phyloP scores from a whole-genome alignment of 2,797 vertebrate genomes.

The Amazonetta brasiliensis region DNA sequence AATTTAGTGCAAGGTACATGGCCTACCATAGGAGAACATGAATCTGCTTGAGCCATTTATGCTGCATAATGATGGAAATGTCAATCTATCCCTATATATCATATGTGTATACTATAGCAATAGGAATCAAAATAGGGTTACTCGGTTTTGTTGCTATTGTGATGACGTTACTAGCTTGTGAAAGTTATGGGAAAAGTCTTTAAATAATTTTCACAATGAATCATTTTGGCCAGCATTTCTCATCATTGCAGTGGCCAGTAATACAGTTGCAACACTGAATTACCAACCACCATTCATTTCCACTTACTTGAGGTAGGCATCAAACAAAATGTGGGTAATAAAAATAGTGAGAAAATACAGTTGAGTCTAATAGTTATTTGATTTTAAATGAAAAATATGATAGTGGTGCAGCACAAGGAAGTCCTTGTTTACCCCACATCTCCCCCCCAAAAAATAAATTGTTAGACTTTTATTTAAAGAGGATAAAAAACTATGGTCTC shows the following conservation, averaged over 20 bases:
- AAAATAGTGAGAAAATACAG: background rate
- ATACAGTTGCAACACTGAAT: background rate
- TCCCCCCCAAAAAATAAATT: background rate
- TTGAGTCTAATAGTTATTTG: background rate
- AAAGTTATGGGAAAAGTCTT: background rate
- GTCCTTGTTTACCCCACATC: background rate
- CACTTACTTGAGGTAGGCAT: background rate
- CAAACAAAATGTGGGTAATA: background rate
- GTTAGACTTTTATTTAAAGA: background rate
- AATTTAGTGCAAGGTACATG: background rate
- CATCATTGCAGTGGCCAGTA: background rate
- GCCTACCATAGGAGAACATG: background rate
- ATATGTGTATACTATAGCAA: background rate
- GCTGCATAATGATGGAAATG: background rate
- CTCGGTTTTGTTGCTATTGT: slow-evolving; percentile 20
- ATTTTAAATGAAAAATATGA: background rate
- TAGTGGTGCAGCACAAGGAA: background rate
- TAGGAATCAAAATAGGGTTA: slow-evolving; percentile 10
- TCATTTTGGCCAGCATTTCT: slow-evolving; percentile 15
- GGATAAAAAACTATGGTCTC: background rate
- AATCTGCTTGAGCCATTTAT: background rate
- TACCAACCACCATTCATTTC: background rate
- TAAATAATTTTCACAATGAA: slow-evolving; percentile 1
- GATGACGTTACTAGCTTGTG: slow-evolving; percentile 2
- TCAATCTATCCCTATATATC: background rate